Conservation (phyloP, 2,113 vertebrate genomes). For the Synchiropus splendidus region DNA sequence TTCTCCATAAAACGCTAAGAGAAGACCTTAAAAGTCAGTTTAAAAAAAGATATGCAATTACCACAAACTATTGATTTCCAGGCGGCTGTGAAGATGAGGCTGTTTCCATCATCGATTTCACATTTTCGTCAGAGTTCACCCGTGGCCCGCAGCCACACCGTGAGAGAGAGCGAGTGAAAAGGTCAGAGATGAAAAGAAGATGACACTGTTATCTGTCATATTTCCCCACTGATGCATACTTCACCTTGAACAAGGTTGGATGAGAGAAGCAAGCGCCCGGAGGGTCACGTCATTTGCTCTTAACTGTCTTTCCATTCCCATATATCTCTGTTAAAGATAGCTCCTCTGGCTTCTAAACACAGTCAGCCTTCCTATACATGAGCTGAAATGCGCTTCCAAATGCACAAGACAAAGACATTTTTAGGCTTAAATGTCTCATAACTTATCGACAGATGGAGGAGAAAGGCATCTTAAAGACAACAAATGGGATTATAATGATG, state of each 20-base stretch:
- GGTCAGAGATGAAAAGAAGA: constrained; percentile 34
- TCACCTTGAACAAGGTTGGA: too few species aligned
- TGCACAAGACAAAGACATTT: too few species aligned
- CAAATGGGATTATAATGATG: too few species aligned
- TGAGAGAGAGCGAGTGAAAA: constrained; percentile 21
- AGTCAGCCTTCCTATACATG: background rate
- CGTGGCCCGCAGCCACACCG: constrained; percentile 12
- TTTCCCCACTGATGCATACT: constrained; percentile 23
- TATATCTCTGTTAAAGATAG: too few species aligned
- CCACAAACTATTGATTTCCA: background rate
- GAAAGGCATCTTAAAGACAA: too few species aligned
- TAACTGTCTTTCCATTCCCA: background rate
- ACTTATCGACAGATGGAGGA: too few species aligned
- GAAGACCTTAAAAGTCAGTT: background rate
- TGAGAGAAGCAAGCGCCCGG: constrained; percentile 10
- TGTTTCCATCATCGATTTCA: constrained; percentile 8
- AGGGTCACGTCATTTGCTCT: constrained; percentile 11
- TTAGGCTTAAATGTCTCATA: too few species aligned
- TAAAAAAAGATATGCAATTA: background rate
- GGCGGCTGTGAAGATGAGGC: background rate
- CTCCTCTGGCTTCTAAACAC: background rate
- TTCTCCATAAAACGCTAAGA: background rate
- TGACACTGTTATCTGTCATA: constrained; percentile 33
- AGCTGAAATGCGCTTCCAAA: too few species aligned
- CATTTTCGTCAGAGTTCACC: constrained; percentile 30